These are phyloP conservation scores for Unio delphinus DNA, from an alignment of 2,888 invertebrate species.

Conservation along the genomic window DNA sequence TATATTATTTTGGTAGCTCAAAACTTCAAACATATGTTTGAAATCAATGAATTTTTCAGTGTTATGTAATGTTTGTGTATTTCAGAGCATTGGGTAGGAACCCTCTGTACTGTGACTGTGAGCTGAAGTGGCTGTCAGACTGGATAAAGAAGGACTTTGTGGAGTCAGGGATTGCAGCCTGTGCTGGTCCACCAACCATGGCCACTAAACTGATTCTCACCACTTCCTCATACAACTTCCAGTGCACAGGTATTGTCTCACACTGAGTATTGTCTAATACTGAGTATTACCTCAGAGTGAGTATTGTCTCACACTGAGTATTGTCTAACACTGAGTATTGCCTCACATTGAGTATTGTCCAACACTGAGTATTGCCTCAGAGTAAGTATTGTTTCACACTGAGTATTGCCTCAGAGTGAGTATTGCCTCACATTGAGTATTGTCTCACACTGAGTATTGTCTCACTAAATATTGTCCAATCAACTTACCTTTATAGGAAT, in stretches of 20 bases:
- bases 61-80: conserved; percentile 2
- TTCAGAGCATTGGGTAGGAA: conserved; percentile 94
- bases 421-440: too few relatives aligned
- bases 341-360: too few relatives aligned
- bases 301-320: too few relatives aligned
- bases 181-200: conserved; percentile 90
- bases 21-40: not conserved
- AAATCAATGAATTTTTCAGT: not conserved
- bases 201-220: conserved; percentile 93
- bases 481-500: too few relatives aligned
- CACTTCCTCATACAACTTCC: conserved; percentile 80
- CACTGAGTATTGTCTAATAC: too few relatives aligned
- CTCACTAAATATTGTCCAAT: too few relatives aligned
- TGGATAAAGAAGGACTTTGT: conserved; percentile 97
- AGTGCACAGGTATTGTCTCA: conserved; percentile 45
- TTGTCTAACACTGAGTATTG: too few relatives aligned
- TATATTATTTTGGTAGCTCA: too few relatives aligned
- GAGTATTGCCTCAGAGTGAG: too few relatives aligned
- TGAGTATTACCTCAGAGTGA: not conserved
- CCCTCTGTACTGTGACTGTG: conserved; percentile 98
- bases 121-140: conserved; percentile 94
- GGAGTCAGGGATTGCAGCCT: conserved; percentile 97
- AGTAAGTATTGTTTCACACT: too few relatives aligned
- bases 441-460: too few relatives aligned
- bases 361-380: too few relatives aligned